phyloP scores from a whole-genome alignment of 2,888 invertebrate species.

The Cephus pygmeus region DNA sequence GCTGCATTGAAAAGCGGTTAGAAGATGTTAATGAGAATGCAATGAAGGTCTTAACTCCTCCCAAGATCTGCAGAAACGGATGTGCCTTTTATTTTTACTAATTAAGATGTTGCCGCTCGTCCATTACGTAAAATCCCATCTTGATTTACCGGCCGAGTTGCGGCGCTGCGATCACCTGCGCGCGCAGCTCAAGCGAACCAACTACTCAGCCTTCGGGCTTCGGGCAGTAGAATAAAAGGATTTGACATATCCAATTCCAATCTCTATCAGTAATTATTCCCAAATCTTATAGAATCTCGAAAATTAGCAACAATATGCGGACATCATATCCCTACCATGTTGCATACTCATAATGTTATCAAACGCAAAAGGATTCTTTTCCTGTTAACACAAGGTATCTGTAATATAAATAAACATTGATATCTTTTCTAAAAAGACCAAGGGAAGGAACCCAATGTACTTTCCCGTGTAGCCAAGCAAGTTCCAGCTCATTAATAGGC shows the following conservation, averaged over 20 bases:
- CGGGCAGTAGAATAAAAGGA: background rate
- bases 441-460: background rate
- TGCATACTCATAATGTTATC: background rate
- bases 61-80: conserved; percentile 47
- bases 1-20: conserved; percentile 35
- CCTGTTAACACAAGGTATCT: background rate
- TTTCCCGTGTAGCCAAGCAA: background rate
- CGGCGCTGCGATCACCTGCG: conserved; percentile 15
- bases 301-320: background rate
- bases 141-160: conserved; percentile 46
- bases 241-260: background rate
- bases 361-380: background rate
- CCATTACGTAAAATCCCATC: conserved; percentile 52
- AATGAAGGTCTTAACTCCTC: conserved; percentile 47
- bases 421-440: background rate
- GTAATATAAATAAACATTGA: background rate
- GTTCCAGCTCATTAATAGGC: conserved; percentile 1
- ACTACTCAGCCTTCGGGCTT: background rate
- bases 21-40: conserved; percentile 49
- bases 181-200: background rate
- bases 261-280: background rate
- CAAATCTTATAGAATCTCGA: background rate
- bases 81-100: conserved; percentile 45
- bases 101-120: conserved; percentile 50
- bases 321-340: conserved; percentile 1